Evolutionary conservation across 2,113 vertebrate genomes (phyloP).

Genomic region (Manacus vitellinus): DNA sequence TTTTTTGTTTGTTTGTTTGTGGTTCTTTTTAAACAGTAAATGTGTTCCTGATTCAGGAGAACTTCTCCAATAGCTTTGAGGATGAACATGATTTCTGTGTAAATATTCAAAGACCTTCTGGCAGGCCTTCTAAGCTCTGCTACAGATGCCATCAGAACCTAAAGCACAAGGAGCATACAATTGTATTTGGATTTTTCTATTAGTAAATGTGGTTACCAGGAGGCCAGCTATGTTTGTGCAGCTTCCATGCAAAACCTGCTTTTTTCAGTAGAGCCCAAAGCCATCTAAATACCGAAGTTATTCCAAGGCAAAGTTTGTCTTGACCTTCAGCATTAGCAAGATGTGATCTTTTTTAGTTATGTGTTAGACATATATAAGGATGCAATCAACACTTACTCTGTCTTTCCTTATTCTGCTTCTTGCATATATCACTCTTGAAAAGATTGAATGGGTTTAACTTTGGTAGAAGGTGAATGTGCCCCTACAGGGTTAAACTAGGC

Average conservation of each 20-base stretch:
- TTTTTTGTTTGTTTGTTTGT: neutral
- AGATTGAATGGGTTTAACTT: neutral
- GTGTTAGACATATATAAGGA: neutral
- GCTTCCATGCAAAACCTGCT: neutral
- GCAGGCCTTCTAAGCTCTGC: neutral
- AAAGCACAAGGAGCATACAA: neutral
- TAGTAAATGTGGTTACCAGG: neutral
- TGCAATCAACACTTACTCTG: neutral
- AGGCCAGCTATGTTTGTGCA: neutral
- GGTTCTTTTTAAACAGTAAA: neutral
- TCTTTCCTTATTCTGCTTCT: neutral
- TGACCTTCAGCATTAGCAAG: neutral
- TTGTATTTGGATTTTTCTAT: neutral
- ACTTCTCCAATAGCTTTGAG: neutral
- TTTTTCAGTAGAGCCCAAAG: neutral
- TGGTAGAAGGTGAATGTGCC: neutral
- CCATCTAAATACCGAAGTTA: neutral
- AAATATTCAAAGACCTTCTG: neutral
- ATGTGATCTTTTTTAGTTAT: neutral
- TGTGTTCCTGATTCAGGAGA: neutral
- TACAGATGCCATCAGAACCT: neutral
- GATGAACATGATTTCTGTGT: neutral
- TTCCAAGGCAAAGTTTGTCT: neutral
- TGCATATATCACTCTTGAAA: fast-evolving
- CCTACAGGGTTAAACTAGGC: neutral